Base-by-base conservation (phyloP, 2,113 vertebrate species). In the Dinomys branickii region DNA sequence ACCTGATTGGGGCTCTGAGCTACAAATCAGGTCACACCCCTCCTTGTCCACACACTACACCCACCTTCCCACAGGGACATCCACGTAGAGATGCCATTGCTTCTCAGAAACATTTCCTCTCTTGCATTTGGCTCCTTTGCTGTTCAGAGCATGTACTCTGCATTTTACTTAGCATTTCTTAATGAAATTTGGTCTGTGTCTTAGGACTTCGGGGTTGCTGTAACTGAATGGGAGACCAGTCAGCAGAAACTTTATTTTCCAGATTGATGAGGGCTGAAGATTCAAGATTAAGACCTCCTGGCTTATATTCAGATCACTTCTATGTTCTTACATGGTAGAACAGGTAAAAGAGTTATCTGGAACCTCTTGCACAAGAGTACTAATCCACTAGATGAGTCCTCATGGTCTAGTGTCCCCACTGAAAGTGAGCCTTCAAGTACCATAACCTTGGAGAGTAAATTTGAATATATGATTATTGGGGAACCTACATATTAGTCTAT, bases 41-140 rank as follows among this genome's bases (percentile, higher is more conserved):
- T 87, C 3, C 30, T 41, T 80, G 41, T 35, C 3, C 30, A 22
- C 78, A 30, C 4, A 16, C 50, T 3, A 22, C 5, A 54, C 5
- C 3, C 35, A 61, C 22, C 59, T 24, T 88, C 61, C 65, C 28
- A 13, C n/a, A 3, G 10, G n/a, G 30, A 33, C 0, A 3, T 17
- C 9, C 2, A 22, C 1, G 3, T 35, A 20, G 41, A 85, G 20
- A 67, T 22, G 20, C 6, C 2, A 14, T 63, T 33, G 44, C 6
- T 3, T 59, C 1, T 85, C 2, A 58, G 58, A 22, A 77, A 82
- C 3, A 84, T 7, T 16, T 78, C 9, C 33, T 71, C 14, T 58
- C 26, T 22, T 16, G 8, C 75, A 35, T 28, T 4, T 0, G 7
- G 3, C 16, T 19, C 9, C 5, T 0, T 26, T 22, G 14, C 3